Percentiles rank a stretch among this genome's conserved stretches.
These are phyloP conservation scores for Hylomyscus alleni DNA, from an alignment of 2,797 vertebrate species.

Conservation along the genomic window DNA sequence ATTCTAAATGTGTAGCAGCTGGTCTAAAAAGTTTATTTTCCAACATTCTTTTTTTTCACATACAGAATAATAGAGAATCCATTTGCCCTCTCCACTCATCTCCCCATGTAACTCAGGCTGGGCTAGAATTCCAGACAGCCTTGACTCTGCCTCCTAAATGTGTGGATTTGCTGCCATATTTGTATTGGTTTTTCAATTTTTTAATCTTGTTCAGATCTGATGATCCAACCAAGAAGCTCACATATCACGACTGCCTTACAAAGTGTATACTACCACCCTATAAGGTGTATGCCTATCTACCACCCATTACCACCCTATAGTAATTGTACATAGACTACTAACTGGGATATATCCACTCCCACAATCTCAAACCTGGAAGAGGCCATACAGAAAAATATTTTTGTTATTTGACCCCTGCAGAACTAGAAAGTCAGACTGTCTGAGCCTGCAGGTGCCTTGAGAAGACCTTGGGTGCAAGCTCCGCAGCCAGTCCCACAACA, in stretches of 20 bases:
- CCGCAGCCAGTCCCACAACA: too few relatives aligned
- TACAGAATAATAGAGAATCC: constrained; percentile 17
- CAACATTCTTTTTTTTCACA: not conserved
- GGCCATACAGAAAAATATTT: not conserved
- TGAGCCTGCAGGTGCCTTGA: too few relatives aligned
- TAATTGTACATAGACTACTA: not conserved
- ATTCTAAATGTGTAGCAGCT: constrained; percentile 30
- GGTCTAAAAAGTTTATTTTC: constrained; percentile 23
- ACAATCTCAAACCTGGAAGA: constrained; percentile 1
- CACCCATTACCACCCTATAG: not conserved
- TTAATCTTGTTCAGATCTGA: not conserved
- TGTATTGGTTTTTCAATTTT: not conserved
- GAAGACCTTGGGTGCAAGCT: too few relatives aligned
- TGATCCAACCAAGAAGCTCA: not conserved
- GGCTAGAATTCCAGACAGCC: not conserved
- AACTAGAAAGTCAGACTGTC: not conserved
- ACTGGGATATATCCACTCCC: not conserved
- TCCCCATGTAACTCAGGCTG: not conserved
- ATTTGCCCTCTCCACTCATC: not conserved
- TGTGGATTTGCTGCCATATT: not conserved
- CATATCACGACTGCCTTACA: not conserved
- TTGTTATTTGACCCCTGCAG: not conserved
- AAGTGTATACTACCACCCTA: not conserved
- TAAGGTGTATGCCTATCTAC: not conserved
- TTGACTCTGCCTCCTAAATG: not conserved